Evolutionary conservation across 2,797 vertebrate species (phyloP).

Genomic region (Hybognathus amarus): DNA sequence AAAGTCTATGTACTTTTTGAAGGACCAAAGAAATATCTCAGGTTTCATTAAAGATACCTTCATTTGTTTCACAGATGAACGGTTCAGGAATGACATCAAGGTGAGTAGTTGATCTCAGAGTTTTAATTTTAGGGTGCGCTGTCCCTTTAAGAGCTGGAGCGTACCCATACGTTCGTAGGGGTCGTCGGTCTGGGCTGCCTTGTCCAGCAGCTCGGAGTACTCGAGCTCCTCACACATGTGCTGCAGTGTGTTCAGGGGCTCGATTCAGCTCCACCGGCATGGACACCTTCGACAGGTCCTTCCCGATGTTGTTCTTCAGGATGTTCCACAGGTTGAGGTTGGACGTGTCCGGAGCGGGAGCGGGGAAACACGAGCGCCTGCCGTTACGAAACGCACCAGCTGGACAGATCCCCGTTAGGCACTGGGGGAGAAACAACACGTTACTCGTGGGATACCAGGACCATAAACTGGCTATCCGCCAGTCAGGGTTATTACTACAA

Average conservation of each 20-base stretch:
- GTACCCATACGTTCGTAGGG: conserved; percentile 98
- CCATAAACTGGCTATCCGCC: no score
- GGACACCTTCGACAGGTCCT: conserved; percentile 98
- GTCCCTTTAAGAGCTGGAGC: neutral
- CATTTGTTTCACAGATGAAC: neutral
- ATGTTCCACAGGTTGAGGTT: conserved; percentile 99
- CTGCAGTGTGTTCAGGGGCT: conserved; percentile 97
- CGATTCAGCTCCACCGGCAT: conserved; percentile 99
- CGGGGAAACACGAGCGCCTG: conserved; percentile 88
- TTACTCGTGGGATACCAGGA: neutral
- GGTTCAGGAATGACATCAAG: neutral
- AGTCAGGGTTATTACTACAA: neutral
- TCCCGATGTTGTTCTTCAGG: conserved; percentile 98
- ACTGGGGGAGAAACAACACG: conserved; percentile 73
- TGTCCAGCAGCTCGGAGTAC: conserved; percentile 97
- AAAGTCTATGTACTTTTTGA: no score
- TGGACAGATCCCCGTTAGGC: conserved; percentile 93
- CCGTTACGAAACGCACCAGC: conserved; percentile 93
- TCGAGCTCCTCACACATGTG: conserved; percentile 98
- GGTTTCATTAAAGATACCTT: neutral
- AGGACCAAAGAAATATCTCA: neutral
- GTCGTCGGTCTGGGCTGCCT: conserved; percentile 92
- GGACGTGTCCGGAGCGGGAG: conserved; percentile 93
- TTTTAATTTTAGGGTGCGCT: neutral
- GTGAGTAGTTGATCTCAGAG: neutral